phyloP scores from a whole-genome alignment of 1,140 invertebrate species.

The Drosophila simulans region DNA sequence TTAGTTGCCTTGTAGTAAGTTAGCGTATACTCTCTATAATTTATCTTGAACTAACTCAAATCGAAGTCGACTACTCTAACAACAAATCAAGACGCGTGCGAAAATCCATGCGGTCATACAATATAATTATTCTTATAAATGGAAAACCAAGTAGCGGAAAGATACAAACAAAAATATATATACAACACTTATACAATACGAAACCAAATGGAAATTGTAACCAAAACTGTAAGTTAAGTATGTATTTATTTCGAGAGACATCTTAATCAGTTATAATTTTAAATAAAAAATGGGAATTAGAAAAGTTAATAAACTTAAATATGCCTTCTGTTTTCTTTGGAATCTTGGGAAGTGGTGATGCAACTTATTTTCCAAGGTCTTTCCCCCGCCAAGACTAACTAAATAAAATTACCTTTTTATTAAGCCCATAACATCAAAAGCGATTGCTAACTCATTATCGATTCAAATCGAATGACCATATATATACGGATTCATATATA shows the following conservation, averaged over 20 bases:
- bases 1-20: conserved; percentile 84
- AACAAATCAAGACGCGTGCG: conserved; percentile 30
- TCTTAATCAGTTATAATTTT: conserved; percentile 70
- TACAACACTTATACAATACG: conserved; percentile 72
- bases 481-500: conserved; percentile 58
- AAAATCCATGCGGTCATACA: conserved; percentile 59
- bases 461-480: conserved; percentile 47
- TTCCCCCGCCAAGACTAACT: neutral
- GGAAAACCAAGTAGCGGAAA: conserved; percentile 57
- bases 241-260: conserved; percentile 70
- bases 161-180: conserved; percentile 43
- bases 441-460: conserved; percentile 14
- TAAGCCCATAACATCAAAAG: conserved; percentile 6
- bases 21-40: conserved; percentile 65
- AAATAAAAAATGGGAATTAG: conserved; percentile 70
- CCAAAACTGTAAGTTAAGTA: conserved; percentile 61
- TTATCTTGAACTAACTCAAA: conserved; percentile 46
- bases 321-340: conserved; percentile 8
- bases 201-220: conserved; percentile 63
- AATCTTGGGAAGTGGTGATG: neutral
- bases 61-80: conserved; percentile 33
- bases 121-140: conserved; percentile 77
- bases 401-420: no score
- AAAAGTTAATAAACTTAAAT: conserved; percentile 60
- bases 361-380: no score